Evolutionary conservation across 2,888 invertebrate genomes (phyloP), one percentile per base, ranked within the genome.

Genomic region (Seira sanloemensis): DNA sequence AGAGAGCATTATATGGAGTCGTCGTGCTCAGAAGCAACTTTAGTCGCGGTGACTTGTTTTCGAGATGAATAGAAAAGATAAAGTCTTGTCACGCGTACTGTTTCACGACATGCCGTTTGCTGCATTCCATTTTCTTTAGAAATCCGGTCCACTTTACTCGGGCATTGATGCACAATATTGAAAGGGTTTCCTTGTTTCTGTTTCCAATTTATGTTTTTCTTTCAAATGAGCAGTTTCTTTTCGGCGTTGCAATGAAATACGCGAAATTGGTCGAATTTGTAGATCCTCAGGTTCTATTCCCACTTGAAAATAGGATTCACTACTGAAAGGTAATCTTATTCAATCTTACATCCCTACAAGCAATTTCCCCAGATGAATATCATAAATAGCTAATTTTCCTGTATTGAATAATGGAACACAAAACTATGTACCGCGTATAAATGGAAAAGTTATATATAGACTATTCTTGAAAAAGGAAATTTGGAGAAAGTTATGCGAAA

Each of bases 381-480:
- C 50, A 18, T 50, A 50, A 50, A 50, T 50, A 50, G 50, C 50
- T 50, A 50, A 50, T 50, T n/a, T 50, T 50, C 50, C 50, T n/a
- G 16, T 50, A 50, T 50, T 50, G 50, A 50, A 50, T 50, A 50
- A 50, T 50, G 50, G 50, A 50, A n/a, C 50, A 50, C n/a, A 50
- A n/a, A n/a, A n/a, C n/a, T n/a, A n/a, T n/a, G n/a, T n/a, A n/a
- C n/a, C n/a, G n/a, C n/a, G n/a, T n/a, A n/a, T n/a, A n/a, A n/a
- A 50, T 50, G 50, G 50, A 2, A 50, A 18, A 50, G 50, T 16
- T 50, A 12, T 37, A n/a, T n/a, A 12, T 12, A 16, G 50, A 50
- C 16, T 2, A n/a, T 50, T 50, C 50, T 2, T 12, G 50, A 50
- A 18, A 50, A 50, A 50, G 50, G 2, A 50, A 18, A 50, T 2